Evolutionary conservation across 2,888 invertebrate species (phyloP).

Genomic region (Muschampia plurimacula): DNA sequence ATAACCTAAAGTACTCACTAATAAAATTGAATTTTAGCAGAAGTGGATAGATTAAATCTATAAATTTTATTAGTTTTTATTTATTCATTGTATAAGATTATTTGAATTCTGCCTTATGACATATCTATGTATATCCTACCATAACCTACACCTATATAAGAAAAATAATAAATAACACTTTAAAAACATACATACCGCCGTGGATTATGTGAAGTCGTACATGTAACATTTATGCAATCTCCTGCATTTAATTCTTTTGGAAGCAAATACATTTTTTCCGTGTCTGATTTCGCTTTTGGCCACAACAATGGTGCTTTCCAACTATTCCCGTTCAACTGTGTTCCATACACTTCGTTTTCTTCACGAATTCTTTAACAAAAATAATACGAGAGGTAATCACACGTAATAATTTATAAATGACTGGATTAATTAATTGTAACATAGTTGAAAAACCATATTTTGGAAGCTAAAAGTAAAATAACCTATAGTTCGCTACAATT

Average conservation of each 20-base stretch:
- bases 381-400: neutral
- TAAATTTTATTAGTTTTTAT: too few relatives aligned
- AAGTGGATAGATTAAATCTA: too few relatives aligned
- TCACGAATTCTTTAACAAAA: slow-evolving; percentile 52
- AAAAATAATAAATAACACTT: too few relatives aligned
- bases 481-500: neutral
- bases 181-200: slow-evolving; percentile 51
- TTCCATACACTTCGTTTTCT: slow-evolving; percentile 57
- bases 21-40: neutral
- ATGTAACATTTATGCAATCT: slow-evolving; percentile 56
- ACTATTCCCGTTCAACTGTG: slow-evolving; percentile 54
- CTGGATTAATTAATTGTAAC: neutral
- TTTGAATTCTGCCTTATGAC: too few relatives aligned
- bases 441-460: neutral
- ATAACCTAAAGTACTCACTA: neutral
- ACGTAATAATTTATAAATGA: neutral
- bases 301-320: slow-evolving; percentile 56
- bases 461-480: neutral
- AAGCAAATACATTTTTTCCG: slow-evolving; percentile 64
- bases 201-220: slow-evolving; percentile 49
- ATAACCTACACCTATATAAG: too few relatives aligned
- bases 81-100: too few relatives aligned
- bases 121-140: too few relatives aligned
- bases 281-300: slow-evolving; percentile 53
- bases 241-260: slow-evolving; percentile 56